phyloP scores from a whole-genome alignment of 2,797 vertebrate genomes.

The Coracias cyanogaster region DNA sequence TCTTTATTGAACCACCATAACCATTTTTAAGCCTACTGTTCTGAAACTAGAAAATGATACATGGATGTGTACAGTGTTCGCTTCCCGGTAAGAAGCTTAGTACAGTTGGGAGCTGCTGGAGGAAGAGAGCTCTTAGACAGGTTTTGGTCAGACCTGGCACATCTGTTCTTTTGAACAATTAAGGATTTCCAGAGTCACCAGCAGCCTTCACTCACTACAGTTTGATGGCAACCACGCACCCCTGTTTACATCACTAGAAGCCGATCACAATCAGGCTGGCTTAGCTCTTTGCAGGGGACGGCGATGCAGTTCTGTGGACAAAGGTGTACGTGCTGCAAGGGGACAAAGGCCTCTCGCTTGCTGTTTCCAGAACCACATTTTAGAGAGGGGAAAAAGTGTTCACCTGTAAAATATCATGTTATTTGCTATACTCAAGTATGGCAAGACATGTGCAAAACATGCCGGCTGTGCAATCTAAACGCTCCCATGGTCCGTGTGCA shows the following conservation, averaged over 20 bases:
- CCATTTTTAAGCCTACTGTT: background rate
- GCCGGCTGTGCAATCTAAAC: background rate
- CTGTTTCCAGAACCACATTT: background rate
- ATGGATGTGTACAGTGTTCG: background rate
- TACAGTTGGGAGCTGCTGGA: background rate
- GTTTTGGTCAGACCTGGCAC: background rate
- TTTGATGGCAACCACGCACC: background rate
- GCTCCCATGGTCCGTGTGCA: background rate
- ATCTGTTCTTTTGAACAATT: background rate
- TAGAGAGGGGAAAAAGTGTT: background rate
- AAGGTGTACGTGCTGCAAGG: background rate
- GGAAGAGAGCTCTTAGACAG: background rate
- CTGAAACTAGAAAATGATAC: background rate
- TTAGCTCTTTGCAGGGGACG: background rate
- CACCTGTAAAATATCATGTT: background rate
- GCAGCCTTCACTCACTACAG: background rate
- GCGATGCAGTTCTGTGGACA: background rate
- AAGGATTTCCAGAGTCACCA: background rate
- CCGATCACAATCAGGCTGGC: background rate
- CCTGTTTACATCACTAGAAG: background rate
- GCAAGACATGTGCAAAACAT: background rate
- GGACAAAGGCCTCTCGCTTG: background rate
- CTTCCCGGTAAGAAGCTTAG: background rate
- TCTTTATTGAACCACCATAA: background rate
- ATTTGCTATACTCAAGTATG: accelerated